These are phyloP conservation scores for Galerucella calmariensis DNA, from an alignment of 2,888 invertebrate species.

Conservation along the genomic window DNA sequence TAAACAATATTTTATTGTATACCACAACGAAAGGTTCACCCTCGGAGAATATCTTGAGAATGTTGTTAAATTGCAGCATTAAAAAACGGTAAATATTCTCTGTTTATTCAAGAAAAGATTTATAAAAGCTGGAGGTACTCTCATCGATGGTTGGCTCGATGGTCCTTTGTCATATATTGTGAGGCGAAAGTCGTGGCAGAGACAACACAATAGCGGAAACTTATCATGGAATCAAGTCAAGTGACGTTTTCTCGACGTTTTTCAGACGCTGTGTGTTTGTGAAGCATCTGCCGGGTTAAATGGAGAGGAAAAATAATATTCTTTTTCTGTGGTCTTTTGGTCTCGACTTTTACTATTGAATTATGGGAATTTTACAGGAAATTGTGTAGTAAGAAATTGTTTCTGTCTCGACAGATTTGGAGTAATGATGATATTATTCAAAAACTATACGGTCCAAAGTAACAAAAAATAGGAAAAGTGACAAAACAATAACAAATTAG, in stretches of 20 bases:
- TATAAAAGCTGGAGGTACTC: slow-evolving; percentile 39
- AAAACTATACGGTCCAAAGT: not conserved
- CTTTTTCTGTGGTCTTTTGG: slow-evolving; percentile 31
- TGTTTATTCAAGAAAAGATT: slow-evolving; percentile 16
- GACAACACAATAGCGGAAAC: slow-evolving; percentile 53
- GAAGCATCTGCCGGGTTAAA: slow-evolving; percentile 37
- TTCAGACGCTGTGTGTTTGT: slow-evolving; percentile 31
- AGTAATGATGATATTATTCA: not conserved
- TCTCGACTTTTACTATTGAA: slow-evolving; percentile 27
- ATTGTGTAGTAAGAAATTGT: not conserved
- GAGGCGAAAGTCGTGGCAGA: slow-evolving; percentile 48
- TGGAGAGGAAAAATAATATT: slow-evolving; percentile 41
- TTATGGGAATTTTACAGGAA: slow-evolving; percentile 16
- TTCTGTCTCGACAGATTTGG: not conserved
- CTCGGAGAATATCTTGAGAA: slow-evolving; percentile 2
- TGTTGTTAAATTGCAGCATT: slow-evolving; percentile 6
- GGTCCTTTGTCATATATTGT: slow-evolving; percentile 50
- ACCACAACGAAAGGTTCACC: not conserved
- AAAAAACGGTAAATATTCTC: slow-evolving; percentile 25
- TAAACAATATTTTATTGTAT: slow-evolving; percentile 1
- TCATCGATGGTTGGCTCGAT: slow-evolving; percentile 45
- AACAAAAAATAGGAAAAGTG: no score
- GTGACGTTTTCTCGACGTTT: slow-evolving; percentile 45
- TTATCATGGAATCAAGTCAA: slow-evolving; percentile 50
- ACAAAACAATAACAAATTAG: no score